Conservation (phyloP, 2,113 vertebrate genomes). For the Corythaixoides concolor region DNA sequence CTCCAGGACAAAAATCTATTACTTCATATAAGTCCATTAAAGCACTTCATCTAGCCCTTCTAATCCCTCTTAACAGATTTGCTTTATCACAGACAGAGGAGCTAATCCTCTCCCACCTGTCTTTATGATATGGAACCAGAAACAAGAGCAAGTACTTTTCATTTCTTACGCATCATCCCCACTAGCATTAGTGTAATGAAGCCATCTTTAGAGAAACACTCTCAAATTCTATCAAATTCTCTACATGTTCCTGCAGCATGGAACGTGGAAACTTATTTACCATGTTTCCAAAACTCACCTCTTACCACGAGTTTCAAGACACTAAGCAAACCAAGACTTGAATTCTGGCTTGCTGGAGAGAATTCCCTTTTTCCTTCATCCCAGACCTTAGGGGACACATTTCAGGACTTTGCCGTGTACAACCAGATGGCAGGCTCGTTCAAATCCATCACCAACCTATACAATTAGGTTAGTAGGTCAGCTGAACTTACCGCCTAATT, state of each 20-base stretch:
- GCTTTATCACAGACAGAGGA: constrained; percentile 22
- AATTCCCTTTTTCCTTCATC: not conserved
- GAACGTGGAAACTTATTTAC: not conserved
- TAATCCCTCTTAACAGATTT: constrained; percentile 52
- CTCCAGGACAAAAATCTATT: constrained; percentile 48
- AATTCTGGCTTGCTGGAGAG: not conserved
- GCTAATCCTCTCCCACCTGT: constrained; percentile 51
- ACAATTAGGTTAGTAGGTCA: constrained; percentile 27
- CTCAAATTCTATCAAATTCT: not conserved
- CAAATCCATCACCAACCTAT: not conserved
- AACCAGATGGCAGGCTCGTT: not conserved
- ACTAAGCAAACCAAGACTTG: not conserved
- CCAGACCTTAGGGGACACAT: accelerated
- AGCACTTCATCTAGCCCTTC: constrained; percentile 20
- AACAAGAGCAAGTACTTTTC: not conserved
- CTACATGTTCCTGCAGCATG: not conserved
- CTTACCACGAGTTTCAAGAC: not conserved
- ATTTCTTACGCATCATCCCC: not conserved
- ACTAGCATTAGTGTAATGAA: not conserved
- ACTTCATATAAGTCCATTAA: constrained; percentile 34
- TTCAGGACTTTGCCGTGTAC: not conserved
- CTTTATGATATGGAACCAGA: constrained; percentile 6
- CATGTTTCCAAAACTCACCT: not conserved
- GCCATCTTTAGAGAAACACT: not conserved
- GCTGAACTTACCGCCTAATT: not conserved